phyloP scores from a whole-genome alignment of 2,797 vertebrate species.

The Sparus aurata region DNA sequence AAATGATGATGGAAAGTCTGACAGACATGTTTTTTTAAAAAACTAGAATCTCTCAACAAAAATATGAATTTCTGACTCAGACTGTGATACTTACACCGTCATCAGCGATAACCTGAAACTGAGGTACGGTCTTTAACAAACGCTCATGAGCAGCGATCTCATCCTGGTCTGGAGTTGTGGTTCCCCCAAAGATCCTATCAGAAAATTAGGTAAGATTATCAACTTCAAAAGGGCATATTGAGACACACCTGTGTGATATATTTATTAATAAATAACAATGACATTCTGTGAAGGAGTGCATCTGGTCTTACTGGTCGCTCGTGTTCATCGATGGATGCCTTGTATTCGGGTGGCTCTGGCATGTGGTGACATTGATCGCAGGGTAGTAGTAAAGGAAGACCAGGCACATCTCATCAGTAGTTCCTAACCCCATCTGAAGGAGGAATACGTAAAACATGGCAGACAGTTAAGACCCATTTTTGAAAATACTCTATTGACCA shows the following conservation, averaged over 20 bases:
- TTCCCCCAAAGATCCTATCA: conserved; percentile 33
- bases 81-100: conserved; percentile 64
- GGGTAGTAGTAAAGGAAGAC: conserved; percentile 84
- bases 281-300: background rate
- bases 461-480: background rate
- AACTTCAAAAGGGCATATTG: background rate
- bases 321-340: background rate
- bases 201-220: conserved; percentile 16
- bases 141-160: conserved; percentile 65
- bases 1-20: background rate
- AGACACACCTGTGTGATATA: background rate
- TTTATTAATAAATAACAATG: background rate
- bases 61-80: background rate
- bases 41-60: background rate
- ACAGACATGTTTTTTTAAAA: background rate
- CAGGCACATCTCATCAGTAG: conserved; percentile 83
- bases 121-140: conserved; percentile 61
- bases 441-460: background rate
- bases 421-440: conserved; percentile 78
- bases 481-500: background rate
- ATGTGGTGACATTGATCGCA: conserved; percentile 64
- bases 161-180: conserved; percentile 30
- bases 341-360: conserved; percentile 71
- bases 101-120: background rate
- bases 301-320: conserved; percentile 52